A percentile compares a stretch with the other conserved stretches of the same genome.
Evolutionary conservation across 2,113 vertebrate genomes (phyloP).

Genomic region (Lophochroa leadbeateri): DNA sequence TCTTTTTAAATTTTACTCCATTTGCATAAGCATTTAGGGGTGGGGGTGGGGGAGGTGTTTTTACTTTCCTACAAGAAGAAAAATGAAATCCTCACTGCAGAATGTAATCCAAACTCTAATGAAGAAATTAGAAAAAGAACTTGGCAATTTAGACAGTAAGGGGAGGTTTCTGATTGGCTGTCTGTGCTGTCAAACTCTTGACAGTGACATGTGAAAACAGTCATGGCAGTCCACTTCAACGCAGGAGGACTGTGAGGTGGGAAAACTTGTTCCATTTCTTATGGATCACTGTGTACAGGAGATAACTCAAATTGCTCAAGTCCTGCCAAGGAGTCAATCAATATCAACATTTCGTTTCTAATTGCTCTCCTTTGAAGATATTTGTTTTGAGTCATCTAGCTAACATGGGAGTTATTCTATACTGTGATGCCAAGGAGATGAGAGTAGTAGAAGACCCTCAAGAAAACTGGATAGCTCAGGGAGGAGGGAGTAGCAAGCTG

Average conservation of each 20-base stretch:
- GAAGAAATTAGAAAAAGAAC: neutral
- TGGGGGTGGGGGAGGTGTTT: fast-evolving
- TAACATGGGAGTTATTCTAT: neutral
- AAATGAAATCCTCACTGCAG: neutral
- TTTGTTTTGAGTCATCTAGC: neutral
- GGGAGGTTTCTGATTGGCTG: neutral
- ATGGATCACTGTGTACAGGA: neutral
- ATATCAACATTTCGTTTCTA: neutral
- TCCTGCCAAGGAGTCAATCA: neutral
- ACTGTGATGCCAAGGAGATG: neutral
- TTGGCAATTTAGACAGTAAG: neutral
- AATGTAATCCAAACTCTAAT: neutral
- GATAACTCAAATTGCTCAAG: neutral
- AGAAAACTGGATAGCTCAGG: neutral
- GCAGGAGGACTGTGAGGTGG: neutral
- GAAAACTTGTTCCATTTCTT: neutral
- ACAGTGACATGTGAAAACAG: neutral
- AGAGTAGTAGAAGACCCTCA: neutral
- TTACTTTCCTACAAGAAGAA: neutral
- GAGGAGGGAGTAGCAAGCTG: neutral
- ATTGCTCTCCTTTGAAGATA: neutral
- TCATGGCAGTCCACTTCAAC: neutral
- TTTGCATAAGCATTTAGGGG: neutral
- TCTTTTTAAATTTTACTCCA: neutral
- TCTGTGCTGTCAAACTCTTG: neutral